phyloP scores from a whole-genome alignment of 2,797 vertebrate genomes.

The Xiphophorus birchmanni region DNA sequence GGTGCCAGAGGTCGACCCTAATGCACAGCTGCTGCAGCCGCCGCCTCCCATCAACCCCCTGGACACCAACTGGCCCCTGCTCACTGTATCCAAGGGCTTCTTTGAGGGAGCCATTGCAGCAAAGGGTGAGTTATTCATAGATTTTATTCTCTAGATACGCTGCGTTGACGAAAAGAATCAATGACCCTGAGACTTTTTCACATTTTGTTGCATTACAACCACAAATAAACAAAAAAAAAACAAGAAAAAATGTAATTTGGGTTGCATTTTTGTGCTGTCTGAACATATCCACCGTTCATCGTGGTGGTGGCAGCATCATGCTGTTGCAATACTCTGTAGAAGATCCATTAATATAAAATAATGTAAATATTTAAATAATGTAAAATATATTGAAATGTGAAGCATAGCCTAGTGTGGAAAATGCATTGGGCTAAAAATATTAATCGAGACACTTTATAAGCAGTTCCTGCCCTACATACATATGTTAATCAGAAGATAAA shows the following conservation, averaged over 20 bases:
- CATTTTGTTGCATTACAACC: not conserved
- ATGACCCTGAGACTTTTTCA: not conserved
- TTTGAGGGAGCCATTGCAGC: conserved; percentile 92
- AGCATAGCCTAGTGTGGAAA: not conserved
- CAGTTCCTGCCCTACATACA: not conserved
- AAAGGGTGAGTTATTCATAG: conserved; percentile 81
- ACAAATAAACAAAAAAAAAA: too few species aligned
- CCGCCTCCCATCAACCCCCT: conserved; percentile 94
- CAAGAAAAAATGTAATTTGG: too few species aligned
- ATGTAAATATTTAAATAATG: too few species aligned
- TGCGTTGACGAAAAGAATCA: not conserved
- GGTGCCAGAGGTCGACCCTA: conserved; percentile 91
- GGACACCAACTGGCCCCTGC: conserved; percentile 96
- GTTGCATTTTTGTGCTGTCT: too few species aligned
- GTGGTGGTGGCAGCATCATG: not conserved
- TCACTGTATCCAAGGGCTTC: conserved; percentile 96
- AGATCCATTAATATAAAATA: not conserved
- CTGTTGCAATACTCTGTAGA: not conserved
- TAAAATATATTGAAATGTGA: not conserved
- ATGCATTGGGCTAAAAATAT: not conserved
- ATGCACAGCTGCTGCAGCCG: conserved; percentile 91
- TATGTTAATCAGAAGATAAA: not conserved
- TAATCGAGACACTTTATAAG: not conserved
- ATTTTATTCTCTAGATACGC: not conserved
- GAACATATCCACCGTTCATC: too few species aligned